Percentiles rank a stretch among this genome's conserved stretches.
Evolutionary conservation across 2,888 invertebrate genomes (phyloP).

Genomic region (Anagyrus pseudococci): DNA sequence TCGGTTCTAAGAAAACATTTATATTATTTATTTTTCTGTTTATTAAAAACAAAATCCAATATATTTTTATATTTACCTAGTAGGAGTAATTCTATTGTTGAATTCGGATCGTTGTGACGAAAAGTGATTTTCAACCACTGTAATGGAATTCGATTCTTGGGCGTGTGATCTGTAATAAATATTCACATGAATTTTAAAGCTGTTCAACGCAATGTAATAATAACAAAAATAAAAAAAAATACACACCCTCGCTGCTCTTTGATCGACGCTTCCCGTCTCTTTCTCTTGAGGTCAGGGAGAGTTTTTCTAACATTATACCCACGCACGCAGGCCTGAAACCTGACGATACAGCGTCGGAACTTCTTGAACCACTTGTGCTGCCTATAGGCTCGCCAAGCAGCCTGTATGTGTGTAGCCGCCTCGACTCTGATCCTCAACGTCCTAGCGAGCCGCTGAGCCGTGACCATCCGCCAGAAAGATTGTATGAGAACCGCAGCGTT

Average conservation of each 20-base stretch:
- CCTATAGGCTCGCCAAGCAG: slow-evolving; percentile 77
- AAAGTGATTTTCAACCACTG: slow-evolving; percentile 35
- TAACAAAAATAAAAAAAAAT: neutral
- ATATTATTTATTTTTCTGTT: neutral
- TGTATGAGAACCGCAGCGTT: slow-evolving; percentile 81
- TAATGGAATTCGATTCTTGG: slow-evolving; percentile 38
- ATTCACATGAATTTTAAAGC: neutral
- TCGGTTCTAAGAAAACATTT: slow-evolving; percentile 28
- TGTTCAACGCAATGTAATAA: neutral
- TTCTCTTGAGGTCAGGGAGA: slow-evolving; percentile 61
- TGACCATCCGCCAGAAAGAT: slow-evolving; percentile 72
- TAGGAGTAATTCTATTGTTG: slow-evolving; percentile 37
- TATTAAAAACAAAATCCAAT: neutral
- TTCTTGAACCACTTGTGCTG: slow-evolving; percentile 73
- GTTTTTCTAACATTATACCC: slow-evolving; percentile 72
- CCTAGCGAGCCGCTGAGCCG: slow-evolving; percentile 66
- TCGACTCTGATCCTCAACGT: slow-evolving; percentile 64
- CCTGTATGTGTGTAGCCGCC: slow-evolving; percentile 76
- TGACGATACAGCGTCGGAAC: slow-evolving; percentile 67
- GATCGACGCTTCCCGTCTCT: slow-evolving; percentile 37
- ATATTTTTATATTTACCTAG: slow-evolving; percentile 28
- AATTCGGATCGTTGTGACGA: slow-evolving; percentile 39
- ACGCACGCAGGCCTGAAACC: slow-evolving; percentile 76
- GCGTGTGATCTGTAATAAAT: slow-evolving; percentile 37
- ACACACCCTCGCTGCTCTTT: slow-evolving; percentile 43